These are phyloP conservation scores for Dendrocincla fuliginosa DNA, from an alignment of 2,797 vertebrate genomes.

Conservation along the genomic window DNA sequence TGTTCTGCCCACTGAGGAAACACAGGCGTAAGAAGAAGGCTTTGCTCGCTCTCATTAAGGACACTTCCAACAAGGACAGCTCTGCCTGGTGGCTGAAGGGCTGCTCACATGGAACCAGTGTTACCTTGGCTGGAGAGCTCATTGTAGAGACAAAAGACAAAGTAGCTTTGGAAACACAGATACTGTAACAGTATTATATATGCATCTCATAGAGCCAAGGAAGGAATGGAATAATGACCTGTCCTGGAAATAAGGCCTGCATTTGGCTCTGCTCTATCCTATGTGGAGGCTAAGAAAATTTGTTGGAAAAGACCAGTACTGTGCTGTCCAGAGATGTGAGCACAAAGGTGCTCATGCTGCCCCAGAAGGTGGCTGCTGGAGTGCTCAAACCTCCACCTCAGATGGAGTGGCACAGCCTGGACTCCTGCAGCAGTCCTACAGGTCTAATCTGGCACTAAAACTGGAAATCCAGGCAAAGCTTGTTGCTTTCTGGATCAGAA, in stretches of 20 bases:
- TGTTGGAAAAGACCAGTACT: neutral
- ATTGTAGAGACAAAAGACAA: neutral
- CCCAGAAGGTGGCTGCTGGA: neutral
- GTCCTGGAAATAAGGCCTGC: neutral
- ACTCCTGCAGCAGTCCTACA: too few species aligned
- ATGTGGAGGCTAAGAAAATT: neutral
- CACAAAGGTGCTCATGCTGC: neutral
- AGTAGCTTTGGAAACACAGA: neutral
- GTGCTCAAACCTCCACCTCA: neutral
- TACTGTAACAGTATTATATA: neutral
- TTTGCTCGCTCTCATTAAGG: rapidly evolving
- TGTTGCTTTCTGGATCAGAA: neutral
- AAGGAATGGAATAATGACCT: neutral
- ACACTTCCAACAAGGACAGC: rapidly evolving
- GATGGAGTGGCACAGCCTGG: neutral
- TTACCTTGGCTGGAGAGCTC: neutral
- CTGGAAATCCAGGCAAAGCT: neutral
- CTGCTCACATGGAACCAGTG: rapidly evolving
- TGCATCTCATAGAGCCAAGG: neutral
- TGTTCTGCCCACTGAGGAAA: neutral
- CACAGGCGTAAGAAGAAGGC: neutral
- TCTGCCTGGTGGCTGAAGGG: neutral
- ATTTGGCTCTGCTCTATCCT: neutral
- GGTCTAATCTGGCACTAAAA: neutral
- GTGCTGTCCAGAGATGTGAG: rapidly evolving